phyloP scores from a whole-genome alignment of 37 sponge, comb jelly and placozoan genomes.

The Petrosia ficiformis region DNA sequence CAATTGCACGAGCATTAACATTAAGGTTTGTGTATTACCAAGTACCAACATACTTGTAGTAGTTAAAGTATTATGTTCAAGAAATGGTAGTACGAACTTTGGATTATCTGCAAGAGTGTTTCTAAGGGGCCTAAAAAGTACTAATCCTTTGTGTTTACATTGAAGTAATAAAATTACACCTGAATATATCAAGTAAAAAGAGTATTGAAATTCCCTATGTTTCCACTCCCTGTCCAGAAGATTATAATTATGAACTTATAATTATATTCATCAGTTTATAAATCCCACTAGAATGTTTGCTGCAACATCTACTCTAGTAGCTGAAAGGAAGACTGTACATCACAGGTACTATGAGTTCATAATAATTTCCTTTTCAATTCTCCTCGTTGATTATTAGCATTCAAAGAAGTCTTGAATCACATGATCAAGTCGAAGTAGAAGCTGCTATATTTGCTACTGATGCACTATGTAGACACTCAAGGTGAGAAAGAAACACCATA shows the following conservation, averaged over 20 bases:
- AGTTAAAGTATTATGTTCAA: no score
- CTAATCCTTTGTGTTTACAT: no score
- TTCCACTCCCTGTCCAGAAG: no score
- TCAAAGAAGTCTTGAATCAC: constrained; percentile 75
- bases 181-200: no score
- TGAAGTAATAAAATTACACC: no score
- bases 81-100: no score
- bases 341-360: constrained; percentile 64
- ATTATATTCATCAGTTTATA: no score
- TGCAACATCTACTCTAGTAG: constrained; percentile 59
- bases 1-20: constrained; percentile 87
- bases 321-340: constrained; percentile 83
- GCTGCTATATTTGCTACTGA: constrained; percentile 86
- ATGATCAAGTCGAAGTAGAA: constrained; percentile 73
- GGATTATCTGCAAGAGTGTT: no score
- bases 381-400: constrained; percentile 62
- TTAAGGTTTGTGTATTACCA: constrained; percentile 75
- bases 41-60: no score
- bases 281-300: constrained; percentile 74
- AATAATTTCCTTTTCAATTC: background rate
- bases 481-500: constrained; percentile 32
- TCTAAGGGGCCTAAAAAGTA: background rate
- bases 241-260: background rate
- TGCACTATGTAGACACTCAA: constrained; percentile 71
- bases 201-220: no score